Percentiles rank a stretch among this genome's conserved stretches.
Evolutionary conservation across 2,888 invertebrate species (phyloP).

Genomic region (Dioctria rufipes): DNA sequence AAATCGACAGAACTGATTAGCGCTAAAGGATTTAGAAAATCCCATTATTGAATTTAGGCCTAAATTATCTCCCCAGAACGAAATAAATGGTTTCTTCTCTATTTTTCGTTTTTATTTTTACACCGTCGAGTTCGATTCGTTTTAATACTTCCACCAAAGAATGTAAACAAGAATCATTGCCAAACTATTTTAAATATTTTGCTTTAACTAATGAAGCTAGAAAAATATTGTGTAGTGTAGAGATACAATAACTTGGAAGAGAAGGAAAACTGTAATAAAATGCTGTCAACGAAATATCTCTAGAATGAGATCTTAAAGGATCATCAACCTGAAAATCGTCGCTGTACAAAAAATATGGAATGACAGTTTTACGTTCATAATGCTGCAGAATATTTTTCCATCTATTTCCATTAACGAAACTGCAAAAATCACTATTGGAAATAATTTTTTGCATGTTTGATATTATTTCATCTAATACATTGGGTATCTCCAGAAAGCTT

Average conservation of each 20-base stretch:
- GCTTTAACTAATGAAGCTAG: not conserved
- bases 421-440: too few species aligned
- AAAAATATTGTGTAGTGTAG: not conserved
- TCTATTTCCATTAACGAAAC: not conserved
- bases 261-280: constrained; percentile 10
- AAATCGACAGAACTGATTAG: not conserved
- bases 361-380: not conserved
- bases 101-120: not conserved
- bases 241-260: not conserved
- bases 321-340: constrained; percentile 19
- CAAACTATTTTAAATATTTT: not conserved
- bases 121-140: not conserved
- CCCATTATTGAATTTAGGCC: not conserved
- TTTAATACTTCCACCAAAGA: not conserved
- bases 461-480: too few species aligned
- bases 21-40: not conserved
- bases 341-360: not conserved
- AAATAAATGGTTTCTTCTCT: not conserved
- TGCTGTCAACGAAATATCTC: not conserved
- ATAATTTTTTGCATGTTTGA: too few species aligned
- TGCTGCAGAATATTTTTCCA: not conserved
- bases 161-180: not conserved
- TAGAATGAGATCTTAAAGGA: not conserved
- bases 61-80: constrained; percentile 14
- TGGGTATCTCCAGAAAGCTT: too few species aligned